Evolutionary conservation across 2,797 vertebrate species (phyloP).

Genomic region (Manis pentadactyla): DNA sequence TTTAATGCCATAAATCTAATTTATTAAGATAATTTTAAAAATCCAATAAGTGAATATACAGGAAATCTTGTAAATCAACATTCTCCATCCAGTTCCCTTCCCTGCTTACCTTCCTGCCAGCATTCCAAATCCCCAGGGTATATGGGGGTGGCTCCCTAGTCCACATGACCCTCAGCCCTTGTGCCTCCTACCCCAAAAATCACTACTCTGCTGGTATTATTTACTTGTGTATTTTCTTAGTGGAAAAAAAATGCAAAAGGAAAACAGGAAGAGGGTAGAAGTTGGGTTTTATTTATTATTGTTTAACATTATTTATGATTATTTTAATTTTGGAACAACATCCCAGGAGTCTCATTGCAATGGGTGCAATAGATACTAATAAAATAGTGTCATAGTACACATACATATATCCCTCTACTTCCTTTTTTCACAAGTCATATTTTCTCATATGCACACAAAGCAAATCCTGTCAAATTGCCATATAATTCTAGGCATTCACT

Average conservation of each 20-base stretch:
- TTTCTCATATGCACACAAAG: constrained; percentile 53
- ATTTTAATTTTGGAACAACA: constrained; percentile 56
- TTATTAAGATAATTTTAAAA: neutral
- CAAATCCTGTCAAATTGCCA: constrained; percentile 48
- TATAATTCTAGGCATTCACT: constrained; percentile 17
- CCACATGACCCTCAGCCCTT: neutral
- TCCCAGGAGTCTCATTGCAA: constrained; percentile 27
- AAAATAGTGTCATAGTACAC: neutral
- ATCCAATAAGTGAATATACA: neutral
- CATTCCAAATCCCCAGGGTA: neutral
- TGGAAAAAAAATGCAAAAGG: neutral
- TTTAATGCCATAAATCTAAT: neutral
- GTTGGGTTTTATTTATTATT: constrained; percentile 54
- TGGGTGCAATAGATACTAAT: constrained; percentile 32
- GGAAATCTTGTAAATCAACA: neutral
- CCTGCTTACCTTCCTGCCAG: neutral
- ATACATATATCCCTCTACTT: neutral
- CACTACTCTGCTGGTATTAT: neutral
- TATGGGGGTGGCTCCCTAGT: accelerated
- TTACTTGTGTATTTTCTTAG: neutral
- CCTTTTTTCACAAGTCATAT: neutral
- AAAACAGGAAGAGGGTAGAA: neutral
- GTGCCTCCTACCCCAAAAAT: neutral
- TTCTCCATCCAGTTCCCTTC: neutral
- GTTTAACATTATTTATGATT: constrained; percentile 51